These are phyloP conservation scores for Ctenopoma multispine DNA, from an alignment of 2,797 vertebrate species.

Conservation along the genomic window DNA sequence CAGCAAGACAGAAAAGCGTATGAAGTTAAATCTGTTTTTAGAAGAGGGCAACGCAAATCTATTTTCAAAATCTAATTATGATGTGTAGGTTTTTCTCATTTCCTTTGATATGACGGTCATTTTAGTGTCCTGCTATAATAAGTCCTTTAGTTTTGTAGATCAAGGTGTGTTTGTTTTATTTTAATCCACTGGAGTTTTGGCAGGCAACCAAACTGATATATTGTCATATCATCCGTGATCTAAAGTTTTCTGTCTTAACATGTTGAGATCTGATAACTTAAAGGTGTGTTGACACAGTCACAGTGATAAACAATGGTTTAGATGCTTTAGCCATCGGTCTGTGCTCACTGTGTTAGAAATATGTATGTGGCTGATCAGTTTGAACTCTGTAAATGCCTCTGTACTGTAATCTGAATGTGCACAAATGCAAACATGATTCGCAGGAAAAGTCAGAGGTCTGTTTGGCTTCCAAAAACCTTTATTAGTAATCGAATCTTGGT, in stretches of 20 bases:
- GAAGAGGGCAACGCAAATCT: neutral
- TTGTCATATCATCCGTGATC: too few species aligned
- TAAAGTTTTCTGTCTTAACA: too few species aligned
- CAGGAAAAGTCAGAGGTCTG: conserved; percentile 56
- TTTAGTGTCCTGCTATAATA: too few species aligned
- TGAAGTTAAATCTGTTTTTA: conserved; percentile 18
- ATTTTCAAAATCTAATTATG: conserved; percentile 1
- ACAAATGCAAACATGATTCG: conserved; percentile 47
- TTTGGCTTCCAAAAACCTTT: conserved; percentile 56
- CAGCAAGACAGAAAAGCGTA: conserved; percentile 17
- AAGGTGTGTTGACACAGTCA: neutral
- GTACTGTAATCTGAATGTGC: conserved; percentile 9
- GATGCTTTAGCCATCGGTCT: conserved; percentile 6
- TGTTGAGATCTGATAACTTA: too few species aligned
- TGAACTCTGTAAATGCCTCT: conserved; percentile 19
- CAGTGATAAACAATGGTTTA: neutral
- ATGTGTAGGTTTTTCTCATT: neutral
- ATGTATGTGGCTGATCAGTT: neutral
- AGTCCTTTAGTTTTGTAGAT: too few species aligned
- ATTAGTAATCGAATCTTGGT: conserved; percentile 54
- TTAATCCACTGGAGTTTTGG: too few species aligned
- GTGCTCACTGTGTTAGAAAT: neutral
- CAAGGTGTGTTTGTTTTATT: too few species aligned
- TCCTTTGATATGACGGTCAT: too few species aligned
- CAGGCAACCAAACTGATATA: too few species aligned